Base-by-base conservation (phyloP, 2,113 vertebrate species). In the Pardalotus punctatus region DNA sequence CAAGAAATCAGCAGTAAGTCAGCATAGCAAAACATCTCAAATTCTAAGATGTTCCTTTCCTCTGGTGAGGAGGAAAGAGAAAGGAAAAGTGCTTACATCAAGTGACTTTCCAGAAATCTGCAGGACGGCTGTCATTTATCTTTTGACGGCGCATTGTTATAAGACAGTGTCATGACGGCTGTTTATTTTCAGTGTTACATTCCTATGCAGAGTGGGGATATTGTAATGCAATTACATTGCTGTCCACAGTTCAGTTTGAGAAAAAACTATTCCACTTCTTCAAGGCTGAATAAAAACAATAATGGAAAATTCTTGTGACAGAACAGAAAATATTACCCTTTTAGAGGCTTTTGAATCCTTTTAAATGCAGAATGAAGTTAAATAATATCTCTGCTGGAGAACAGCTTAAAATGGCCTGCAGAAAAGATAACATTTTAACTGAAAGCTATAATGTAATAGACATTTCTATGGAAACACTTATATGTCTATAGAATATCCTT, bases 401-500 rank as follows among this genome's bases (percentile, higher is more conserved):
- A 90, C 24, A 79, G 81, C 66, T 96, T 88, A 89, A 93, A 94
- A 95, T 94, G 96, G 76, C 65, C 42, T 85, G 69, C 58, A 85
- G 69, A 82, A 95, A 93, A 94, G 62, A 80, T 80, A 91, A 79
- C 35, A 62, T 86, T 94, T 95, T 90, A 91, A 80, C 67, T 51
- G 43, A 95, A 80, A 25, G 77, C 70, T 86, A 9, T 69, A 73
- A 82, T 72, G 61, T 80, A 87, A 90, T 67, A 81, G 48, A 38
- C 23, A 94, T 88, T 92, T 96, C 82, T 91, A 64, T 96, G 69
- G 86, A 95, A 86, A 93, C 76, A 88, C 74, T 66, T 69, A 45
- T 10, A 53, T 94, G 81, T 94, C 82, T 86, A 10, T 61, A 76
- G 88, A 60, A 64, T 74, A 78, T 83, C 64, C 36, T 86, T 93